Evolutionary conservation across 2,113 vertebrate species (phyloP), one percentile per base, ranked within the genome.

Genomic region (Amazona vittata): DNA sequence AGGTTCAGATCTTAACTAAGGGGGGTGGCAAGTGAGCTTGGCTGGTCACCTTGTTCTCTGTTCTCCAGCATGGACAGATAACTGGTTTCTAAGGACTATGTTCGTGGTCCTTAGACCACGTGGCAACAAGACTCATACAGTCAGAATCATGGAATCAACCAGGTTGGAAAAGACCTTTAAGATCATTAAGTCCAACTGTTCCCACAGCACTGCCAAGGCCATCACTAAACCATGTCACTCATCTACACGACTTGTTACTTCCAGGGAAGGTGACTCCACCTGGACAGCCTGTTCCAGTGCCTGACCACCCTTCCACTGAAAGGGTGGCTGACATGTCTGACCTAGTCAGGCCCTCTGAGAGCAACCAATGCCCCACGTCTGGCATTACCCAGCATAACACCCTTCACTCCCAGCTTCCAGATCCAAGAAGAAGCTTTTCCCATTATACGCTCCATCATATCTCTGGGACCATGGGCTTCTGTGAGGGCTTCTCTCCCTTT

Each of bases 381-480:
- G 64, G n/a, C 53, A 59, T 53, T 83, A 39, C 31, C 22, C 17
- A 14, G 7, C 9, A 29, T 25, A 41, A 67, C 16, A 39, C 12
- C 20, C 16, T 80, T 80, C 29, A 50, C 3, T 37, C 39, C 21
- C 70, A 39, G 29, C 33, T 82, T 77, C 71, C 71, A 70, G 25
- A 47, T 52, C 35, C 22, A 46, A 69, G 49, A 19, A 80, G n/a
- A 2, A 90, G 3, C 26, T 41, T 83, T 90, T 88, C 35, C 46
- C 4, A 35, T 24, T 57, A 20, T 7, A 21, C 0, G 0, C 26
- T 62, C 18, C 50, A 24, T 37, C 0, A 0, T 35, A 15, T 24
- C 7, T 15, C 29, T 67, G 59, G 21, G n/a, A n/a, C 16, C 2
- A 1, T 16, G 68, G 25, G 60, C 29, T 76, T 83, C 53, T 86